Evolutionary conservation across 2,888 invertebrate genomes (phyloP), one percentile per base, ranked within the genome.

Genomic region (Neoaliturus tenellus): DNA sequence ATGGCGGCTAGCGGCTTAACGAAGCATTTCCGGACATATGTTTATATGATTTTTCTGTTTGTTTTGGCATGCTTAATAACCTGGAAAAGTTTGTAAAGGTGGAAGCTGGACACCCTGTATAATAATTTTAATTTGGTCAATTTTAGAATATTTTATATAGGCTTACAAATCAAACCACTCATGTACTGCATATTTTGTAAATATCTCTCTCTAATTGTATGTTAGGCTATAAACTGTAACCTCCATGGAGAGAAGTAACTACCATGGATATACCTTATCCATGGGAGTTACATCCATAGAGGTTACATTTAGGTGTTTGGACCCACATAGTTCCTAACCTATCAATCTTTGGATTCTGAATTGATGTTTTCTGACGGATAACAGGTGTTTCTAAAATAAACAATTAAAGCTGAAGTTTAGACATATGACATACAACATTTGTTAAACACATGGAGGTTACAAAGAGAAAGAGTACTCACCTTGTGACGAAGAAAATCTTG

Each of bases 361-460:
- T n/a, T 31, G 2, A 71, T n/a, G 5, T 71, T 71, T 6, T 71
- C 4, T 71, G 71, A 71, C 28, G 33, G 71, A 71, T 71, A 71
- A 71, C 35, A 71, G n/a, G 71, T 5, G 3, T 8, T 71, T 39
- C 31, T 35, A 5, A 71, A 71, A 71, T 71, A 71, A 71, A 71
- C 71, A 71, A n/a, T 71, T 14, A 14, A 71, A 71, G n/a, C 33
- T 71, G 33, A 71, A 71, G n/a, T 71, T 71, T 5, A 33, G 33
- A 20, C 71, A 71, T 71, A 71, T 31, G 31, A 33, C 33, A 71
- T 71, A n/a, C n/a, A 71, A 71, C n/a, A 71, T 71, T 71, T 14
- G 71, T 71, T 71, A 35, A 5, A 71, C n/a, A 71, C 71, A 71
- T 71, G 71, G 71, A 12, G n/a, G 71, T 71, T 71, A 71, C 71